These are phyloP conservation scores for Cephus pygmeus DNA, from an alignment of 2,888 invertebrate species.

Conservation along the genomic window DNA sequence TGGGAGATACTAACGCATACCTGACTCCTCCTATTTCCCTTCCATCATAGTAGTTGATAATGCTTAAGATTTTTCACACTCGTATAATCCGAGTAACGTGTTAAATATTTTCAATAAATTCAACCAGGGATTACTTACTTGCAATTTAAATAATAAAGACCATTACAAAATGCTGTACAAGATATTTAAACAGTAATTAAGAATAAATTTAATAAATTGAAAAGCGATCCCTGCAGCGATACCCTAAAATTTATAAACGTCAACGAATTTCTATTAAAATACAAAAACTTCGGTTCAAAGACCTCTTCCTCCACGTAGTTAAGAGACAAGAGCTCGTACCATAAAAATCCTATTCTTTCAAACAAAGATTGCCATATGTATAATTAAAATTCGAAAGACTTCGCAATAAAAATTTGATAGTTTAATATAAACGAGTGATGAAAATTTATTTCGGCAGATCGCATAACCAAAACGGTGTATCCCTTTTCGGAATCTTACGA, in stretches of 20 bases:
- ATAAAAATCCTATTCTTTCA: neutral
- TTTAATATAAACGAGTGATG: neutral
- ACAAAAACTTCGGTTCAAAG: neutral
- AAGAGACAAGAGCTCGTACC: neutral
- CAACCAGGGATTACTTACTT: neutral
- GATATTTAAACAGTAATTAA: neutral
- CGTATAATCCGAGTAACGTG: neutral
- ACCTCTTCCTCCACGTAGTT: neutral
- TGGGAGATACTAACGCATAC: slow-evolving; percentile 35
- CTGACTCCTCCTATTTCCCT: slow-evolving; percentile 50
- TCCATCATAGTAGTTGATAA: slow-evolving; percentile 23
- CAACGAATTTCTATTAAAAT: neutral
- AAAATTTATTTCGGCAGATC: neutral
- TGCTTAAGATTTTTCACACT: neutral
- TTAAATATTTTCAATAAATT: neutral
- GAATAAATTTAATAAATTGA: neutral
- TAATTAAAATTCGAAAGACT: neutral
- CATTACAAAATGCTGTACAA: too few species aligned
- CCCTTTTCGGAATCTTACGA: neutral
- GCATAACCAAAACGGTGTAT: neutral
- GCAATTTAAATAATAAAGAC: neutral
- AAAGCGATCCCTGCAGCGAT: neutral
- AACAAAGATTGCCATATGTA: neutral
- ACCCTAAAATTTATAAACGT: neutral
- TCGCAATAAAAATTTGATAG: neutral